Evolutionary conservation across 1,140 invertebrate genomes (phyloP), one percentile per base, ranked within the genome.

Genomic region (Drosophila prosaltans): DNA sequence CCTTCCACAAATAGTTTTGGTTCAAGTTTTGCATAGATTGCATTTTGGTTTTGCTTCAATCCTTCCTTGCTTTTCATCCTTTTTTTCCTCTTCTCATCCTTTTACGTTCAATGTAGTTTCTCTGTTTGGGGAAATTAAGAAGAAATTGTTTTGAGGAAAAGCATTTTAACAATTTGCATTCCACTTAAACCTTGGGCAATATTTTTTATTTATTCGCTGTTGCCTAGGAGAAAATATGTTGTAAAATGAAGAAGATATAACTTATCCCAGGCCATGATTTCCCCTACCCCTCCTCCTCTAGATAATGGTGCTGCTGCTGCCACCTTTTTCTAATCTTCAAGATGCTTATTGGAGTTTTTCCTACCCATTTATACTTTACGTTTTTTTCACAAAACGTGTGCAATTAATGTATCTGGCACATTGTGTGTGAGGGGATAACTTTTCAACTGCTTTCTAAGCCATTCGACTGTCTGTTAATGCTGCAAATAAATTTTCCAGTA

Each of bases 401-500:
- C 74, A 74, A 78, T 78, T 78, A 78, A 78, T 78, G 62, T 74
- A 71, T 11, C 59, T 36, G 16, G n/a, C 39, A 10, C 11, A 51
- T 71, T 48, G 40, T 62, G 59, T 43, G 11, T 43, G 40, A 40
- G 39, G 24, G 59, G 66, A 76, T 61, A 78, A 78, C 74, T 80
- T 81, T 80, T 73, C 67, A 72, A 60, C 63, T 70, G 68, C 48
- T 80, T 65, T 74, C 64, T 68, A 67, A 48, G 74, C 79, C 79
- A 85, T 69, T 86, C 79, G 81, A 80, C 75, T 82, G 82, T 86
- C 82, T 86, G 82, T 83, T 86, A 83, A 83, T 86, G 76, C 76
- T 68, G 36, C 83, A 70, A 65, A 86, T 88, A 86, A 88, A 83
- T 88, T 86, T 71, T 64, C 63, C 69, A 75, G 62, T 67, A 51